These are phyloP conservation scores for Sialia sialis DNA, from an alignment of 2,113 vertebrate species.

Conservation along the genomic window DNA sequence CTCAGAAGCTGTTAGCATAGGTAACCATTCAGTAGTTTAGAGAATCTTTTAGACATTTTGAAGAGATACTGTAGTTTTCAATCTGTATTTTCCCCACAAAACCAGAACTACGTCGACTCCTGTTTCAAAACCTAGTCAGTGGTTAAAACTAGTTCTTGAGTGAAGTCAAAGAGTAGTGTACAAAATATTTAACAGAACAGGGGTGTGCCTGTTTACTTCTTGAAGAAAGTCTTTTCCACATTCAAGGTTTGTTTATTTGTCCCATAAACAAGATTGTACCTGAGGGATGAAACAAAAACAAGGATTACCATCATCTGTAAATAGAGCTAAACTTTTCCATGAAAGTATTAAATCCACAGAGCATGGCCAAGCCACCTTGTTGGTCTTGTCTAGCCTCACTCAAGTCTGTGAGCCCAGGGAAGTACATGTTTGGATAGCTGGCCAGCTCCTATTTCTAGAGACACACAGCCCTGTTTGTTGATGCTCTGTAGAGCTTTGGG, in stretches of 20 bases:
- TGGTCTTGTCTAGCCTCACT: not conserved
- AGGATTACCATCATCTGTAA: not conserved
- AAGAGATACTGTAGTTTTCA: slow-evolving; percentile 57
- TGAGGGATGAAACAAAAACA: slow-evolving; percentile 52
- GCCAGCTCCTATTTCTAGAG: not conserved
- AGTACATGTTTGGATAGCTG: not conserved
- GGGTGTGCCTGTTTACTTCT: slow-evolving; percentile 56
- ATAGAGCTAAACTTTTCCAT: not conserved
- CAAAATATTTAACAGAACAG: slow-evolving; percentile 75
- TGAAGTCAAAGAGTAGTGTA: slow-evolving; percentile 66
- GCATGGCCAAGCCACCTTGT: not conserved
- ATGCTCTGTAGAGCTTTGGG: not conserved
- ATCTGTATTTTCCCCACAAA: not conserved
- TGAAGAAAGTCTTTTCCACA: slow-evolving; percentile 27
- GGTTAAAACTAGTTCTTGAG: slow-evolving; percentile 68
- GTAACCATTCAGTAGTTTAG: slow-evolving; percentile 75
- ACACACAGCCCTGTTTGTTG: not conserved
- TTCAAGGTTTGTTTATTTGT: slow-evolving; percentile 90
- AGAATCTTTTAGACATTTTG: slow-evolving; percentile 64
- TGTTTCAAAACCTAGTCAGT: slow-evolving; percentile 60
- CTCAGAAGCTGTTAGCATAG: slow-evolving; percentile 67
- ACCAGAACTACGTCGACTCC: slow-evolving; percentile 49
- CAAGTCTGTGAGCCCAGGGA: not conserved
- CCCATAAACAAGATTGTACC: slow-evolving; percentile 95
- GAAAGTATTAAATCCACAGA: not conserved